These are phyloP conservation scores for Protodeltote pygarga DNA, from an alignment of 2,888 invertebrate species.

Conservation along the genomic window DNA sequence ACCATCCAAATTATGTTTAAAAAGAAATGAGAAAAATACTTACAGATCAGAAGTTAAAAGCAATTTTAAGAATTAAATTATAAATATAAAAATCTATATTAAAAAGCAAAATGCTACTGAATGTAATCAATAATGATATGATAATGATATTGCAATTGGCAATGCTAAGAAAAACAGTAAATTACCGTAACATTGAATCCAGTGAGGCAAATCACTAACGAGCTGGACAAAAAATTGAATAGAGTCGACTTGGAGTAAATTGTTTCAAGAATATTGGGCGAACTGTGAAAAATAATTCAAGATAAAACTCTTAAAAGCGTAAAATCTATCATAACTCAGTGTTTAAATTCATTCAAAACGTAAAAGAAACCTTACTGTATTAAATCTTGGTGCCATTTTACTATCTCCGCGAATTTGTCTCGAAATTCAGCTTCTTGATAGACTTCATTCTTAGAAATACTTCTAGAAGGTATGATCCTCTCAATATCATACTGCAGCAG, in stretches of 20 bases:
- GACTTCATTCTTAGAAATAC: constrained; percentile 9
- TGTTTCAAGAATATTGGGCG: constrained; percentile 54
- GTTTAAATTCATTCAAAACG: background rate
- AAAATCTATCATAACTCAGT: background rate
- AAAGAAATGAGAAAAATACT: too few species aligned
- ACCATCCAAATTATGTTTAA: too few species aligned
- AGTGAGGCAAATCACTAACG: constrained; percentile 66
- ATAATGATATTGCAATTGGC: constrained; percentile 6
- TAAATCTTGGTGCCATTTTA: constrained; percentile 58
- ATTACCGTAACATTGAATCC: constrained; percentile 68
- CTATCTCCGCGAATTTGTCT: constrained; percentile 41
- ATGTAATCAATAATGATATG: constrained; percentile 9
- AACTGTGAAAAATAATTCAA: constrained; percentile 43
- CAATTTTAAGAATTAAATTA: too few species aligned
- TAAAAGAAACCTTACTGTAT: constrained; percentile 48
- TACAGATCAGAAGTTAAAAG: too few species aligned
- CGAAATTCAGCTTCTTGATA: constrained; percentile 22
- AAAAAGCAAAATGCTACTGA: constrained; percentile 1
- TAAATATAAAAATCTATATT: background rate
- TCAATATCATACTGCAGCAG: constrained; percentile 54
- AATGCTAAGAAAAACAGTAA: constrained; percentile 16
- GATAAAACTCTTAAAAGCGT: too few species aligned
- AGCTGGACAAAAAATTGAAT: constrained; percentile 64
- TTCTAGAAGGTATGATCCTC: constrained; percentile 32
- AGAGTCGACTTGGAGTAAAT: constrained; percentile 65